Percentiles rank a stretch among this genome's conserved stretches.
Evolutionary conservation across 2,797 vertebrate genomes (phyloP).

Genomic region (Glyptemys insculpta): DNA sequence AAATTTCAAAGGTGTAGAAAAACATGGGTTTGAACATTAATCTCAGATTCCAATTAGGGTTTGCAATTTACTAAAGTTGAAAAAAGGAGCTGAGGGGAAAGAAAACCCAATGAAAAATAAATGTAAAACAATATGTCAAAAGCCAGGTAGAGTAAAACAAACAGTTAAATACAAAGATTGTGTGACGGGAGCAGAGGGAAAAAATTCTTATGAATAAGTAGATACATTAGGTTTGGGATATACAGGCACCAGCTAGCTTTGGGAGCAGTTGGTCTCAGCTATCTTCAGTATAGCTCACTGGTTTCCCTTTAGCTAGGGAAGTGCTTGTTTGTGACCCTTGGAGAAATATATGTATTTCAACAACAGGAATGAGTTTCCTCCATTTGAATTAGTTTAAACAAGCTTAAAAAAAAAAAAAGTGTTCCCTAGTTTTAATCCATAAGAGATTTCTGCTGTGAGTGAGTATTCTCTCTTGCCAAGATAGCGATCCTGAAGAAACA

Average conservation of each 20-base stretch:
- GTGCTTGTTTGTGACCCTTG: background rate
- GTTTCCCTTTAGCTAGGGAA: background rate
- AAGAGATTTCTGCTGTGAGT: background rate
- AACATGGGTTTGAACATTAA: conserved; percentile 10
- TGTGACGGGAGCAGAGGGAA: background rate
- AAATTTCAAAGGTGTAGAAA: conserved; percentile 6
- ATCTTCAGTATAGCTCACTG: background rate
- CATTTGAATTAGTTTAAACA: background rate
- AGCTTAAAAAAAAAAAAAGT: background rate
- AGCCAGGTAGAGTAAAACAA: background rate
- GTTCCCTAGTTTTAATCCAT: background rate
- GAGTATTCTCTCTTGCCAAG: background rate
- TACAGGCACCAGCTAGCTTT: background rate
- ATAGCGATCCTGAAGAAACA: background rate
- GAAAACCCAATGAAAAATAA: background rate
- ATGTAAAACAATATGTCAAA: background rate
- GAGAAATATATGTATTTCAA: background rate
- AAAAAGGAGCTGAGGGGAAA: background rate
- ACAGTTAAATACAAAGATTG: background rate
- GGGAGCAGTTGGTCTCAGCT: background rate
- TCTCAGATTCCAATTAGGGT: background rate
- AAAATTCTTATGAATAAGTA: background rate
- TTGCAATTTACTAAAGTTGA: background rate
- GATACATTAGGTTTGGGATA: background rate
- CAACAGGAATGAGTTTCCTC: background rate